Evolutionary conservation across 2,113 vertebrate species (phyloP).

Genomic region (Dunckerocampus dactyliophorus): DNA sequence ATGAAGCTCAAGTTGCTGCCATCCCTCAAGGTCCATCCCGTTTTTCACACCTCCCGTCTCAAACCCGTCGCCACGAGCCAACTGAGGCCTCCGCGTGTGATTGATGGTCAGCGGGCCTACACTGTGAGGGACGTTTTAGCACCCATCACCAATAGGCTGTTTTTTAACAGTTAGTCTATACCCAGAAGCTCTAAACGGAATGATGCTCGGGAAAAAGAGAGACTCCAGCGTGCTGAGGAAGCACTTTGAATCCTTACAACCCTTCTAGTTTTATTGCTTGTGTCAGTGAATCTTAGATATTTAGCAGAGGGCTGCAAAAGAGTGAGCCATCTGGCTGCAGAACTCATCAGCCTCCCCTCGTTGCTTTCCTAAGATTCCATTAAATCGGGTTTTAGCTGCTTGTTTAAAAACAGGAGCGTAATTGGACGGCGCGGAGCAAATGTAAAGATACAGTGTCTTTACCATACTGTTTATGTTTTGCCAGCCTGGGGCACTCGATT

Average conservation of each 20-base stretch:
- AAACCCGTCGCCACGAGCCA: too few species aligned
- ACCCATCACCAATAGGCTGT: neutral
- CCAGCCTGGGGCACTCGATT: conserved; percentile 8
- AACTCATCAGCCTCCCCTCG: conserved; percentile 36
- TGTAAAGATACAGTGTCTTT: conserved; percentile 30
- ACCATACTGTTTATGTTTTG: conserved; percentile 30
- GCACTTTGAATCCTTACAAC: conserved; percentile 29
- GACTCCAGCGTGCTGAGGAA: conserved; percentile 18
- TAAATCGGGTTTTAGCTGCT: conserved; percentile 48
- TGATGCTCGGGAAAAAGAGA: neutral
- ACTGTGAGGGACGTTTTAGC: too few species aligned
- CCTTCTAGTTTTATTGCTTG: conserved; percentile 45
- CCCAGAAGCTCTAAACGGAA: neutral
- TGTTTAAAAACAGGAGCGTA: conserved; percentile 41
- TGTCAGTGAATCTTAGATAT: conserved; percentile 47
- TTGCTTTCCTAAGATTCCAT: conserved; percentile 43
- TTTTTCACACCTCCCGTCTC: too few species aligned
- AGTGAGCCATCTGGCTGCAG: conserved; percentile 41
- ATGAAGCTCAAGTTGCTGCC: too few species aligned
- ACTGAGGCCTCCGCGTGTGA: too few species aligned
- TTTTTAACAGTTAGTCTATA: neutral
- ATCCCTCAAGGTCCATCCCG: too few species aligned
- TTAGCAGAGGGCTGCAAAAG: conserved; percentile 40
- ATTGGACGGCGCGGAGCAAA: conserved; percentile 40
- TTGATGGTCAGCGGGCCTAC: too few species aligned